Evolutionary conservation across 2,888 invertebrate genomes (phyloP), one percentile per base, ranked within the genome.

Genomic region (Amblyteles armatorius): DNA sequence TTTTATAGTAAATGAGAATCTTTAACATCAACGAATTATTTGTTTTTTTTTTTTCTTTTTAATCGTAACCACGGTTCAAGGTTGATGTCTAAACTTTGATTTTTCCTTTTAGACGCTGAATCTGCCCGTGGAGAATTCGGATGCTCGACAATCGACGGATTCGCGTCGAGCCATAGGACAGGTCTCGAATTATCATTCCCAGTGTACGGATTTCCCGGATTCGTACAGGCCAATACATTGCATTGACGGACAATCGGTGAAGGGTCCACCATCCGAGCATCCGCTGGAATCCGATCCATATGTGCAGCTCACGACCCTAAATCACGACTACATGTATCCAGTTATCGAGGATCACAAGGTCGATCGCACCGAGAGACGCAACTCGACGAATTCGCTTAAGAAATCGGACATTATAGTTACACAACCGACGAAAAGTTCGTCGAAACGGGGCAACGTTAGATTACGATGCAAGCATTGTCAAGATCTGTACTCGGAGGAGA

Each of bases 301-400:
- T 93, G 98, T 98, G 84, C 97, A 98, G 92, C 95, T 98, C 88
- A 96, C 97, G 67, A 96, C 97, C 86, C 96, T 96, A 87, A 95
- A 95, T 92, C 98, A 98, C 94, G 98, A 98, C 89, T 98, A 98
- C 94, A 96, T 97, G 89, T 98, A 98, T 94, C 98, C 98, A 0
- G 95, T 96, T 86, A 95, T 97, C 86, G 95, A 95, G 11, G 94
- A 95, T 84, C 94, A 93, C 79, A 94, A 94, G 86, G 89, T 92
- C 60, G 92, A 93, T 48, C 91, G 94, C 80, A 68, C 77, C 22
- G 92, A 93, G 71, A 90, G 92, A 82, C 92, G 92, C 52, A 92
- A 92, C 85, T 93, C 92, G 3, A 91, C 93, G 26, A 93, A 94
- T 68, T 94, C 95, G 0, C 91, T 97, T 55, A 97, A 97, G 92